Conservation (phyloP, 2,113 vertebrate species). For the Gavialis gangeticus region DNA sequence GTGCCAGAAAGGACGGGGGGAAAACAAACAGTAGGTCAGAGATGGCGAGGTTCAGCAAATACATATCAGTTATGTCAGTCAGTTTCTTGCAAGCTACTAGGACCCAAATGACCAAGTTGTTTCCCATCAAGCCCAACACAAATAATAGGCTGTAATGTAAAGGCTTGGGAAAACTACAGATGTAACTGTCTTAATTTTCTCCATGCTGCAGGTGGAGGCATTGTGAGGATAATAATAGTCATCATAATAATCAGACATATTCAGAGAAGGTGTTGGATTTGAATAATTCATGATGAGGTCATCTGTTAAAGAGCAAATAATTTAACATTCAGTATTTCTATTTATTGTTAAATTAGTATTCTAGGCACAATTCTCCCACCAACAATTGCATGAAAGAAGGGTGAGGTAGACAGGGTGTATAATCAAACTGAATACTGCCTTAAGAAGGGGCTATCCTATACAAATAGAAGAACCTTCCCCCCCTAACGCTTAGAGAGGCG, state of each 20-base stretch:
- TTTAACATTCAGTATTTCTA: background rate
- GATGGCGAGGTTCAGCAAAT: constrained; percentile 88
- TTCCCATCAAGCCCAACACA: constrained; percentile 82
- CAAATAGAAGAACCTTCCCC: too few species aligned
- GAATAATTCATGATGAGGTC: constrained; percentile 38
- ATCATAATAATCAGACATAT: background rate
- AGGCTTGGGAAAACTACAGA: constrained; percentile 65
- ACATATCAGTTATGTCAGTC: constrained; percentile 85
- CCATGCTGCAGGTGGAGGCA: background rate
- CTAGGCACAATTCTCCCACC: background rate
- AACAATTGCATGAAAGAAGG: background rate
- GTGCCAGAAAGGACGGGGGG: constrained; percentile 84
- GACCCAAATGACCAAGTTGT: constrained; percentile 85
- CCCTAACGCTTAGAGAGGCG: too few species aligned
- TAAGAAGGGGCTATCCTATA: too few species aligned
- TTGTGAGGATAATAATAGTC: constrained; percentile 29
- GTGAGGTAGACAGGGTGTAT: too few species aligned
- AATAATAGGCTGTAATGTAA: constrained; percentile 79
- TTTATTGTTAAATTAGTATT: background rate
- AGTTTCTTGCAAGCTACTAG: constrained; percentile 81
- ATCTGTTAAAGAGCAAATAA: constrained; percentile 34
- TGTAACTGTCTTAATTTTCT: background rate
- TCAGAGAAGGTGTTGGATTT: background rate
- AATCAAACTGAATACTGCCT: too few species aligned
- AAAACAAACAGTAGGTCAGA: constrained; percentile 86